Base-by-base conservation (phyloP, 1,140 invertebrate genomes). In the Zaprionus taronus region DNA sequence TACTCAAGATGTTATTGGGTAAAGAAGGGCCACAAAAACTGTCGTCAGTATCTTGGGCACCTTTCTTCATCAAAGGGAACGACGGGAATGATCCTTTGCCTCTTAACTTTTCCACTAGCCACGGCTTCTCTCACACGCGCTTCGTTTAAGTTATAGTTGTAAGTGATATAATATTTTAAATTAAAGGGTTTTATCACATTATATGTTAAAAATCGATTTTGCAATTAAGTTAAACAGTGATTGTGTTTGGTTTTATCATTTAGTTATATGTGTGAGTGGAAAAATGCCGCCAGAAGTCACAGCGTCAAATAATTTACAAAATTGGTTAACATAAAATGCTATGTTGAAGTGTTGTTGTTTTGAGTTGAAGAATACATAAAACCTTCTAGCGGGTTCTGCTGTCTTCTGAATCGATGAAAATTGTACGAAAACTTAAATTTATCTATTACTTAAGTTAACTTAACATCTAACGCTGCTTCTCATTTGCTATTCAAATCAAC, bases 121-220 rank as follows among this genome's bases (percentile, higher is more conserved):
- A 9, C 41, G 47, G 26, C 26, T 72, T 4, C 51, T 51, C 53
- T 67, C 49, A 66, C 61, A 82, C 81, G 85, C 84, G 84, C 77
- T 79, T 57, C 72, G 66, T 64, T 69, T 58, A 22, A 49, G 67
- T 56, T 82, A 66, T 64, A 77, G 70, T 72, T 80, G 61, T 73
- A 83, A 79, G 84, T 89, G 85, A 90, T 90, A 89, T 67, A 80
- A 81, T 81, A 81, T 61, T 79, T 87, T 89, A 87, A 89, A 87
- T 90, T 84, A 90, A 79, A 65, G 72, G 83, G 86, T 84, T 17
- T 47, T 89, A 89, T 89, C 84, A 89, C 84, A 87, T 87, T 65
- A 83, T 89, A 81, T 83, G 78, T 83, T 58, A 79, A 68, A 90
- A 84, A 71, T 68, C 62, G 66, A 49, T 56, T 77, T 82, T 80